Base-by-base conservation (phyloP, 2,113 vertebrate species). In the Sinocyclocheilus anshuiensis region DNA sequence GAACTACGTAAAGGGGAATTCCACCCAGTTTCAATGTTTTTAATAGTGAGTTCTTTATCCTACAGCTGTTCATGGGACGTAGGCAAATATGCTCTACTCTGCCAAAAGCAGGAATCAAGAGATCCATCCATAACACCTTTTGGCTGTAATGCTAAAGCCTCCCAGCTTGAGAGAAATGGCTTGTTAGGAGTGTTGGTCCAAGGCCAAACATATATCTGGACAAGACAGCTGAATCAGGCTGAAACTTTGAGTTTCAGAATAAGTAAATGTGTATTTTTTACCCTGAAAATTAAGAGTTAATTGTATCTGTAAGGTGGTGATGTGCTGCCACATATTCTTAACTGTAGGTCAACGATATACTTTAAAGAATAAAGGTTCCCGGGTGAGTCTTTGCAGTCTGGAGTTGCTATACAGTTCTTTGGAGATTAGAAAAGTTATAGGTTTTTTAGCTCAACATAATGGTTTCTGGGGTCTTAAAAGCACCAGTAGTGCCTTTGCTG, bases 151-250 rank as follows among this genome's bases (percentile, higher is more conserved):
- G 82, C 15, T 84, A 57, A 55, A 75, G 82, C 82, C 82, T 74
- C 82, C 50, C 82, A 84, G 82, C 69, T 74, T 75, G 82, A 84
- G 22, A 84, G 82, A 84, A 84, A 84, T 42, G 69, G 69, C 48
- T 75, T 42, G 82, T 74, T 84, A 84, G 50, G 29, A 26, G 29
- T 42, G 50, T 42, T 84, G 82, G 82, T 29, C 22, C 11, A 8
- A 84, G 4, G 82, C 82, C 82, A 84, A 82, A 20, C 50, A 24
- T 9, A 4, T 39, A 22, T 75, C 29, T 72, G 12, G 53, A 57
- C 69, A 13, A 59, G 67, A 74, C 82, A 39, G 33, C 50, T 82
- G 63, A 67, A 20, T 22, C 24, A 55, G 63, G 9, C 79, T 24
- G 12, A 67, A 29, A n/a, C 4, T 11, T 48, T 0, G 45, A 6